Percentiles rank a stretch among this genome's conserved stretches.
phyloP scores from a whole-genome alignment of 1,140 invertebrate species.

The Diabrotica virgifera region DNA sequence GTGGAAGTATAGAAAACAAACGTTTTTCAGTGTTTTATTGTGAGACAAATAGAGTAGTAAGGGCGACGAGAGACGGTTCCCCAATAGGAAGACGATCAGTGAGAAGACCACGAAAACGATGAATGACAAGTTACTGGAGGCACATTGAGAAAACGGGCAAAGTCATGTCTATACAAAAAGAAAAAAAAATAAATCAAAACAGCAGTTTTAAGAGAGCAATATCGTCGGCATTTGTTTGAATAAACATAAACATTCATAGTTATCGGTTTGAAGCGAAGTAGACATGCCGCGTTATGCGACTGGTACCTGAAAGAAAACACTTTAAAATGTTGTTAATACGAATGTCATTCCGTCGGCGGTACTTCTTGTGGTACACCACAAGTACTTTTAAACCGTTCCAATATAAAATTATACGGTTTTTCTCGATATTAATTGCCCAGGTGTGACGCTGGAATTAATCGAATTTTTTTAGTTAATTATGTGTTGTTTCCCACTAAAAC shows the following conservation, averaged over 20 bases:
- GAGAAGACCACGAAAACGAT: too few species aligned
- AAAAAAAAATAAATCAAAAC: too few species aligned
- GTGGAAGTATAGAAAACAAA: too few species aligned
- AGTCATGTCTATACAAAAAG: too few species aligned
- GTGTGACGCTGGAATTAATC: constrained; percentile 7
- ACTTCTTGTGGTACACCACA: constrained; percentile 15
- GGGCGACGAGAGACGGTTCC: too few species aligned
- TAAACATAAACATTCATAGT: background rate
- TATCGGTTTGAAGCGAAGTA: background rate
- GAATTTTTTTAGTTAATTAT: constrained; percentile 9
- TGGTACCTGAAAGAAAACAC: background rate
- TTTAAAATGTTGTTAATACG: constrained; percentile 3
- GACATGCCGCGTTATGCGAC: background rate
- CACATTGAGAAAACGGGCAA: too few species aligned
- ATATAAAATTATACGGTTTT: constrained; percentile 17
- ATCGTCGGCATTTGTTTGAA: background rate
- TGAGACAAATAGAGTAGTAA: too few species aligned
- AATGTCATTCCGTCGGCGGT: background rate
- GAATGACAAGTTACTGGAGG: too few species aligned
- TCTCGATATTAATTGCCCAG: constrained; percentile 1
- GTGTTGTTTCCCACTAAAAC: too few species aligned
- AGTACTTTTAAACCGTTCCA: constrained; percentile 12
- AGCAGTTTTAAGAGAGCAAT: background rate
- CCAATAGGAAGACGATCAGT: too few species aligned
- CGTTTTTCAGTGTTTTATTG: too few species aligned